A percentile compares a stretch with the other conserved stretches of the same genome.
phyloP scores from a whole-genome alignment of 1,140 invertebrate species.

The Brachionus asplanchnoidis region DNA sequence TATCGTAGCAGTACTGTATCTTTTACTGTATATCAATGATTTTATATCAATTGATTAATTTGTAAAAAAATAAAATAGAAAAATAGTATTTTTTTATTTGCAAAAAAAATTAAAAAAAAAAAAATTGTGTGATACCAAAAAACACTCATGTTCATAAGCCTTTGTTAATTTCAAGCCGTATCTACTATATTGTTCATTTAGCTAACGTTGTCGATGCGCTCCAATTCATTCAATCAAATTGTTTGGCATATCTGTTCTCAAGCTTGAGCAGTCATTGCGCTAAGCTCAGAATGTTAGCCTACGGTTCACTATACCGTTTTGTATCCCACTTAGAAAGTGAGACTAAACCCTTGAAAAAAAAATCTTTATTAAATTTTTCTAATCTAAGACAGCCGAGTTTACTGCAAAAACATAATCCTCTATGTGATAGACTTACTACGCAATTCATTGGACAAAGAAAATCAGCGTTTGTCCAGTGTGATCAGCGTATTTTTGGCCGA shows the following conservation, averaged over 20 bases:
- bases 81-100: no score
- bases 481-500: conserved; percentile 67
- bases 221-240: conserved; percentile 21
- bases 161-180: no score
- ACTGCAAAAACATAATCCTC: conserved; percentile 48
- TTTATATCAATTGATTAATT: no score
- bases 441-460: conserved; percentile 56
- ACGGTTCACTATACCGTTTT: conserved; percentile 12
- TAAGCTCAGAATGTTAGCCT: neutral
- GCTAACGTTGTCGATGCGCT: conserved; percentile 13
- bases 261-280: neutral
- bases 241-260: neutral
- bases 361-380: neutral
- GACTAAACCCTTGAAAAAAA: neutral
- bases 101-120: no score
- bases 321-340: conserved; percentile 33
- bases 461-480: conserved; percentile 64
- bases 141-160: no score
- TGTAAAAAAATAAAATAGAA: no score
- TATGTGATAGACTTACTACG: conserved; percentile 46
- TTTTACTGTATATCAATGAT: no score
- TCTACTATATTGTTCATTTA: no score
- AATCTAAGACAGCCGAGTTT: neutral
- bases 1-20: no score
- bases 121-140: no score